Conservation (phyloP, 2,797 vertebrate genomes). For the Bryconaethiops microstoma region DNA sequence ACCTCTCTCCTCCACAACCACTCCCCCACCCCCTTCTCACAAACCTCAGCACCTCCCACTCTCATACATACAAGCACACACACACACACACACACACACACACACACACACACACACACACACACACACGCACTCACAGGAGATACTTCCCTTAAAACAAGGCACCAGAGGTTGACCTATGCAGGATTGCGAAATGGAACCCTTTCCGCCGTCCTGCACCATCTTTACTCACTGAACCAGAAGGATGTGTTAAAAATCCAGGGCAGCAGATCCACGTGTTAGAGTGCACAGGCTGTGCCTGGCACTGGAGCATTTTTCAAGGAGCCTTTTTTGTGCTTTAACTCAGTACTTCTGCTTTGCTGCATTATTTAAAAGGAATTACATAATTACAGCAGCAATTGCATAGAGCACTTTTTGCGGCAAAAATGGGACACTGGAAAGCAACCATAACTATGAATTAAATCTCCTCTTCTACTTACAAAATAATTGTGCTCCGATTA, state of each 20-base stretch:
- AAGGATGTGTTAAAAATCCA: slow-evolving; percentile 71
- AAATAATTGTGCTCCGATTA: too few relatives aligned
- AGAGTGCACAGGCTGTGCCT: slow-evolving; percentile 25
- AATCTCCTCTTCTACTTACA: too few relatives aligned
- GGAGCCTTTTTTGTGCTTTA: not conserved
- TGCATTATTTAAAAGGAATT: not conserved
- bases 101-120: not conserved
- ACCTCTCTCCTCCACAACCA: slow-evolving; percentile 56
- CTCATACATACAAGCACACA: slow-evolving; percentile 7
- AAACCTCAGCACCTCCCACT: not conserved
- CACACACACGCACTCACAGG: not conserved
- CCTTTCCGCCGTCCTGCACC: slow-evolving; percentile 66
- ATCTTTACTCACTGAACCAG: slow-evolving; percentile 68
- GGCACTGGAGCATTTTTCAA: not conserved
- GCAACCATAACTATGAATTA: too few relatives aligned
- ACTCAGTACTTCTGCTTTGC: not conserved
- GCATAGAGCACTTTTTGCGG: not conserved
- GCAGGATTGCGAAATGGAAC: slow-evolving; percentile 66
- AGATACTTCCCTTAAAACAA: not conserved
- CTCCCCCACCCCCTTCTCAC: not conserved
- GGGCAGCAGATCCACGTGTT: slow-evolving; percentile 59
- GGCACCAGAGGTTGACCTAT: slow-evolving; percentile 67
- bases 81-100: too few relatives aligned
- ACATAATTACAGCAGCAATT: not conserved
- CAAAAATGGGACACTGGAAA: too few relatives aligned